phyloP scores from a whole-genome alignment of 2,797 vertebrate genomes.

The Saxicola maurus region DNA sequence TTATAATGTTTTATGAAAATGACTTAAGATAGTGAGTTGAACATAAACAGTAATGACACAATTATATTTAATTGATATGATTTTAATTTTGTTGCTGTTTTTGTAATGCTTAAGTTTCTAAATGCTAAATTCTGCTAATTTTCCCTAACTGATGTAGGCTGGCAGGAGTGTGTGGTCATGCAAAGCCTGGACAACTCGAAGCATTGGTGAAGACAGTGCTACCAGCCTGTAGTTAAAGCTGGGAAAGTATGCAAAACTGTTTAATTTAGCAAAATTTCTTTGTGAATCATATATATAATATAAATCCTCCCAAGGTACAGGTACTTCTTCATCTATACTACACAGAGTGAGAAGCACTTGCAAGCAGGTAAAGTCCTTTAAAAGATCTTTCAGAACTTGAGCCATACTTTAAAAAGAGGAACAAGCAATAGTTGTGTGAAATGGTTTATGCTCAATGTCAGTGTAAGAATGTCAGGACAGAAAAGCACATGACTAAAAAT shows the following conservation, averaged over 20 bases:
- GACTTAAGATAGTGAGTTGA: not conserved
- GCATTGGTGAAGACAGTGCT: not conserved
- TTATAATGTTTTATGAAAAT: not conserved
- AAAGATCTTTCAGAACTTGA: not conserved
- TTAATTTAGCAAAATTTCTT: not conserved
- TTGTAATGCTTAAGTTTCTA: not conserved
- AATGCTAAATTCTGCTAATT: not conserved
- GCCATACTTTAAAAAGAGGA: not conserved
- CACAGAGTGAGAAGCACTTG: not conserved
- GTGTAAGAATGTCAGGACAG: not conserved
- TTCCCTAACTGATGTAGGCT: not conserved
- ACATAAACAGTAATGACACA: not conserved
- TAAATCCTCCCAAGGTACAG: not conserved
- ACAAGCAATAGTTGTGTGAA: not conserved
- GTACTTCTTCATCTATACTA: not conserved
- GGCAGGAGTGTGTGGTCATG: not conserved
- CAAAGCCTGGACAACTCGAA: not conserved
- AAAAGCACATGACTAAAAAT: not conserved
- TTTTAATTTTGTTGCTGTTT: not conserved
- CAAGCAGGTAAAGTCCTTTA: not conserved
- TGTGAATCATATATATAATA: not conserved
- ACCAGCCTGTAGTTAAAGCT: not conserved
- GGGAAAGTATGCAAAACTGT: not conserved
- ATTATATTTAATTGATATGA: not conserved
- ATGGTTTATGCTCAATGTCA: not conserved